Evolutionary conservation across 1,140 invertebrate species (phyloP), one percentile per base, ranked within the genome.

Genomic region (Rhyzopertha dominica): DNA sequence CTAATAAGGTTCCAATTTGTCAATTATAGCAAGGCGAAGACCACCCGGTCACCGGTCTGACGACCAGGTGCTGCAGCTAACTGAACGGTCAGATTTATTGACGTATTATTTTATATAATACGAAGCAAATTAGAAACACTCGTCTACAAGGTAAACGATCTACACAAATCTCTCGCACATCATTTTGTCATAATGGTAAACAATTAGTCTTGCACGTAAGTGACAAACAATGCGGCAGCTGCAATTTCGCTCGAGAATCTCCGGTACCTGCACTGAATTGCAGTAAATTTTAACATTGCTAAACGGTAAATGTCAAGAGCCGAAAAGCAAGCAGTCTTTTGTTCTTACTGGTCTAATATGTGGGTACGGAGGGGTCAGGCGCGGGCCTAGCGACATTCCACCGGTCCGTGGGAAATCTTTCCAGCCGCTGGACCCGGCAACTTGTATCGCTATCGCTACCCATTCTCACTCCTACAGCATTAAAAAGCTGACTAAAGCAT

Each of bases 391-490:
- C 56, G 56, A 58, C 56, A 58, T 58, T 58, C 56, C 50, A 53
- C 51, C 47, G 52, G 56, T 46, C 56, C 56, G 56, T 58, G 56
- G 56, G 56, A 58, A 58, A 54, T 55, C 47, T 50, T 57, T 46
- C 55, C 31, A 52, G 41, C 52, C 46, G 52, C 48, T 45, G 55
- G 47, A 54, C 49, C 46, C 51, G 19, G 40, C 35, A 46, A 24
- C 42, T 43, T 49, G 43, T 51, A 54, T 50, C 43, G 55, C 52
- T 54, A 51, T 50, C 52, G 55, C 52, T 54, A 51, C 53, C 52
- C 47, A 54, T 54, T 58, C 51, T 54, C 54, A 57, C 51, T 57
- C 54, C 46, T 42, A 50, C 49, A 53, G 51, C 40, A 56, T 46
- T 56, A 53, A 56, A 56, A 56, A 54, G 51, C 51, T 49, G 53